Base-by-base conservation (phyloP, 2,888 invertebrate species). In the Chrysotoxum bicinctum region DNA sequence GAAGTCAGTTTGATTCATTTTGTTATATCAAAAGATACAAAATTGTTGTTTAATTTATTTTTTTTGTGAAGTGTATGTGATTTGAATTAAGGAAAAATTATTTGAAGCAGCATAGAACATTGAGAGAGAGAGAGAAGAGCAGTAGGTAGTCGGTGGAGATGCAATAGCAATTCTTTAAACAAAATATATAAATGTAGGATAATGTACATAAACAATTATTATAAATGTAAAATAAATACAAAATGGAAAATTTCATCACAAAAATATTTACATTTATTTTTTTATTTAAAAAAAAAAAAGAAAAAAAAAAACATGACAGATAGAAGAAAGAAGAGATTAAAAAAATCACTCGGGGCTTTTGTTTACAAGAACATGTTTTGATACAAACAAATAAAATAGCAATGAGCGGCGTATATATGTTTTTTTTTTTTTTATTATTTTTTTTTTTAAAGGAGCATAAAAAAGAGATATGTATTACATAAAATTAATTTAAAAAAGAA, bases 11-110 rank as follows among this genome's bases (percentile, higher is more conserved):
- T 64, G 43, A 69, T 85, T 75, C 30, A 30, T 50, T 70, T 77
- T 56, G 43, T 66, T 62, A 60, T 75, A 54, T 66, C 50, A 50
- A 64, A 62, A 64, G 48, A 64, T 83, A 82, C 52, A 73, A 58
- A 54, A 37, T 43, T 58, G 5, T 64, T 40, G 3, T 52, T 43
- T 26, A 4, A 12, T 68, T 58, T 43, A 52, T 80, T 50, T 21
- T n/a, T 64, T 56, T 73, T 81, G 80, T 85, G 85, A 81, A 81
- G 85, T 81, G 76, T 85, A 62, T 70, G 64, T 85, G 78, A 76
- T 54, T 79, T 58, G 21, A 74, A 69, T 74, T 74, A 79, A 54
- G 75, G 52, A 62, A 80, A 85, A 85, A 81, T 84, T 85, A 85
- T 76, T 77, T 73, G 81, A 77, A 77, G 85, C 72, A 85, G 80